Evolutionary conservation across 2,797 vertebrate genomes (phyloP), one percentile per base, ranked within the genome.

Genomic region (Cynodonichthys magdalenae): DNA sequence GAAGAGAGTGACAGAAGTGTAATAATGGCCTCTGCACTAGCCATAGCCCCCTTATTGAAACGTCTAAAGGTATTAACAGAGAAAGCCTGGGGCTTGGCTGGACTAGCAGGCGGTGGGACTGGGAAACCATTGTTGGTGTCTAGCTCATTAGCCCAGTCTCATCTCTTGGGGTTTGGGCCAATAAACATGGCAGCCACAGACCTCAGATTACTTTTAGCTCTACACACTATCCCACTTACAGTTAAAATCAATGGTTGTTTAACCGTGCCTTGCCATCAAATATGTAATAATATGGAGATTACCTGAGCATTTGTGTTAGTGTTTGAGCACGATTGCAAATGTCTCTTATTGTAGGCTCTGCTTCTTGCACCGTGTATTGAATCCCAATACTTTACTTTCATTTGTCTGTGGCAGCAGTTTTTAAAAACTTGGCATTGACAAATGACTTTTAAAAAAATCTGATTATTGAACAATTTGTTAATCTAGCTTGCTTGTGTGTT

Each of bases 181-280:
- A 92, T 93, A 95, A 94, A 93, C 90, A 94, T 92, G 91, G 90
- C 92, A 94, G 93, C 92, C 89, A 94, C 80, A 81, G 89, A 88
- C 91, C 93, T 90, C 90, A 92, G 94, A 95, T 94, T 94, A 94
- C 90, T 88, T 91, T 95, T 93, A 84, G 75, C 83, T 69, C 65
- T 46, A 39, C 71, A 77, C 75, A 83, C 70, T 69, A 69, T 71
- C 68, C 59, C 14, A 5, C 75, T 89, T 77, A 89, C 91, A 90
- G 90, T 94, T 73, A 76, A 90, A 90, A 91, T 59, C 24, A 74
- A 86, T 89, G 83, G 80, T 74, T 77, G 52, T 77, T 84, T 80
- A 69, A 81, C 77, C 77, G 68, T 72, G 61, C 86, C 90, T 87
- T 85, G 24, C 52, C 53, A 67, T 60, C 63, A 64, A 84, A 27